Evolutionary conservation across 2,113 vertebrate genomes (phyloP).

Genomic region (Plotosus lineatus): DNA sequence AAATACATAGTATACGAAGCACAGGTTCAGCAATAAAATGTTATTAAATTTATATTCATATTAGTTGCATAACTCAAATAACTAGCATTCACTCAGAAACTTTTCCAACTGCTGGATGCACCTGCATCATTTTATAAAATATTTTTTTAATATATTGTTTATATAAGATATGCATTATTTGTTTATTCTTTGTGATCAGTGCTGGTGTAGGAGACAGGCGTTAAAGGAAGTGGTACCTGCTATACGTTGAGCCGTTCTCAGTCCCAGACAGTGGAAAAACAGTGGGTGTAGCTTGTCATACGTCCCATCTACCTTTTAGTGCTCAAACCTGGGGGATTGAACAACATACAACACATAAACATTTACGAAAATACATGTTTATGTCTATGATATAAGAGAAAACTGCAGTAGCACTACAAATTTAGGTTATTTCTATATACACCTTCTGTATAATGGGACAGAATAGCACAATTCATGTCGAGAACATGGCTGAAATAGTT

Average conservation of each 20-base stretch:
- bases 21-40: neutral
- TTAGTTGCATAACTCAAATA: neutral
- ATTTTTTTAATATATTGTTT: no score
- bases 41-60: neutral
- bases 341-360: constrained; percentile 46
- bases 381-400: no score
- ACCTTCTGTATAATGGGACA: neutral
- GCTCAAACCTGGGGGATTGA: constrained; percentile 56
- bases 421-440: neutral
- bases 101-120: neutral
- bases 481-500: neutral
- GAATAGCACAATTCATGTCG: neutral
- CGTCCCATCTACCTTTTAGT: constrained; percentile 54
- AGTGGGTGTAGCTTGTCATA: constrained; percentile 63
- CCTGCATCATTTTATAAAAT: neutral
- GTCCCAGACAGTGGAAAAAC: constrained; percentile 60
- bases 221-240: constrained; percentile 64
- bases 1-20: neutral
- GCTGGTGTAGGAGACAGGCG: constrained; percentile 34
- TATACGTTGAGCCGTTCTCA: constrained; percentile 62
- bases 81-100: neutral
- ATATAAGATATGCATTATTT: constrained; percentile 24
- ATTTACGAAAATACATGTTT: neutral
- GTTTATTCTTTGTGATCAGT: constrained; percentile 12
- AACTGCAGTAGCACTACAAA: neutral